Conservation (phyloP, 2,797 vertebrate species). For the Rhinoraja longicauda region DNA sequence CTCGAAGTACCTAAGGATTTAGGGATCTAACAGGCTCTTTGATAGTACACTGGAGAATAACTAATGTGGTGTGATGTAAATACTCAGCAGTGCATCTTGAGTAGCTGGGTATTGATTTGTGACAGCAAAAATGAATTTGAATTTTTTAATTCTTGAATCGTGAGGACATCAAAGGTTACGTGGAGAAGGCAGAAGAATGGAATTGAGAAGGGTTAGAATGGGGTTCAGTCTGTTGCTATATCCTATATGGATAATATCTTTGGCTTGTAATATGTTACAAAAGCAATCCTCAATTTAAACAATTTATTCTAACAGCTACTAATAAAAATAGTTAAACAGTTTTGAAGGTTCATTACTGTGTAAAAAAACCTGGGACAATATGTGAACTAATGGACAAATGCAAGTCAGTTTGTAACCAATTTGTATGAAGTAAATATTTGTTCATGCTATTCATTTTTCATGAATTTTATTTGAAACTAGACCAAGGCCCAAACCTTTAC, state of each 20-base stretch:
- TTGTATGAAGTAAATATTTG: not conserved
- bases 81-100: not conserved
- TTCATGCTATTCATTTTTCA: not conserved
- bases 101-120: not conserved
- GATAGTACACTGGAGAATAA: not conserved
- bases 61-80: not conserved
- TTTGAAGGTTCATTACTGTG: not conserved
- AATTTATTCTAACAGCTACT: not conserved
- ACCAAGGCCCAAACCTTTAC: too few species aligned
- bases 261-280: not conserved
- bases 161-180: too few species aligned
- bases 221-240: too few species aligned
- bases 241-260: not conserved
- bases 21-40: not conserved
- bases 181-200: too few species aligned
- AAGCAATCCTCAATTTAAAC: not conserved
- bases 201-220: too few species aligned
- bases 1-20: too few species aligned
- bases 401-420: not conserved
- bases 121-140: not conserved
- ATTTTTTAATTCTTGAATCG: too few species aligned
- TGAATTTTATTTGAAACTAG: conserved; percentile 21
- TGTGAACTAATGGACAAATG: not conserved
- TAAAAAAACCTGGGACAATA: not conserved
- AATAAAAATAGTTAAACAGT: not conserved